Evolutionary conservation across 2,113 vertebrate species (phyloP), one percentile per base, ranked within the genome.

Genomic region (Thunnus maccoyii): DNA sequence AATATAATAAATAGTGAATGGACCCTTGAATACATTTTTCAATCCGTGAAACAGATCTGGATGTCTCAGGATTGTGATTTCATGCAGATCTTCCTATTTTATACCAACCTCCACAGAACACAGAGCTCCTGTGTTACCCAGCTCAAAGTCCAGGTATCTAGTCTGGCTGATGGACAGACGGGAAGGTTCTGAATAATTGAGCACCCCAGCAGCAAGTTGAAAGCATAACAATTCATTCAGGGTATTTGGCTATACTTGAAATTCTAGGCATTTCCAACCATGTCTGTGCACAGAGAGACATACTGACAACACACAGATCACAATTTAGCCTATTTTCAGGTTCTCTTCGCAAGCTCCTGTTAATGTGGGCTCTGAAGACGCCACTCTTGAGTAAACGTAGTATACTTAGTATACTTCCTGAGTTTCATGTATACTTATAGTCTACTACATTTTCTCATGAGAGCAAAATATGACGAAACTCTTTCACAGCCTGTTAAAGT

Each of bases 391-490:
- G 94, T 94, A 95, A 96, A 96, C 91, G 93, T 96, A 96, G 94
- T 95, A 93, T 94, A 95, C 95, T 95, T 96, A 96, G 95, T 96
- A 95, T 96, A 95, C 95, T 57, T 61, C 69, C 1, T 48, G 54
- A 86, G 64, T 70, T 69, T 81, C 27, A 95, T 67, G 95, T 96
- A 95, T 95, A 96, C 94, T 94, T 94, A 94, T 93, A 96, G 94
- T 95, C 94, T 94, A 95, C 95, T 95, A 96, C 95, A 95, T 95
- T 95, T 95, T 72, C 87, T 90, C 93, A 95, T 58, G 77, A 88
- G 92, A 56, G 76, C 86, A 87, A 84, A 54, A 76, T 22, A 9
- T 18, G 22, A 48, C 54, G 65, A 77, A 62, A 54, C 25, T 13
- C 6, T 56, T 51, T 60, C 10, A 51, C 64, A 61, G 54, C 36